A percentile compares a stretch with the other conserved stretches of the same genome.
Evolutionary conservation across 2,113 vertebrate genomes (phyloP).

Genomic region (Corvus cornix): DNA sequence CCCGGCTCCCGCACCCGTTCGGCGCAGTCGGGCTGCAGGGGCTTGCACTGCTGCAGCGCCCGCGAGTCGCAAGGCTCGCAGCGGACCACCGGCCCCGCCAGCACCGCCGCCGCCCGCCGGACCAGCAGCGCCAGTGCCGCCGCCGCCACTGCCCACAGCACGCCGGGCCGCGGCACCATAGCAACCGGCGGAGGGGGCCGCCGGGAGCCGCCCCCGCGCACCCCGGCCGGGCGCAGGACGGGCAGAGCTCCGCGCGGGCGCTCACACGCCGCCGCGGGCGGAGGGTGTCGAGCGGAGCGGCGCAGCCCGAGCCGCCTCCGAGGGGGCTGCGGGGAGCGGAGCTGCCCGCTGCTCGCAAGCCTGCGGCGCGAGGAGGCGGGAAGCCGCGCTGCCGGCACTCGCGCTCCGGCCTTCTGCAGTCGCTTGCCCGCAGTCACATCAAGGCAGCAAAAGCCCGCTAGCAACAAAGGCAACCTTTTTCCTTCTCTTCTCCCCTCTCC

Average conservation of each 20-base stretch:
- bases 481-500: not conserved
- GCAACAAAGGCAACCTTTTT: conserved; percentile 9
- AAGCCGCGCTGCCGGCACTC: not conserved
- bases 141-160: conserved; percentile 76
- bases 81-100: conserved; percentile 82
- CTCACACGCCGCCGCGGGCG: not conserved
- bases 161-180: conserved; percentile 77
- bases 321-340: not conserved
- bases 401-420: not conserved
- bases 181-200: conserved; percentile 42
- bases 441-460: not conserved
- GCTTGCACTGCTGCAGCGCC: conserved; percentile 83
- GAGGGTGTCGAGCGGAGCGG: not conserved
- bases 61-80: conserved; percentile 87
- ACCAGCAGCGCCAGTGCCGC: conserved; percentile 80
- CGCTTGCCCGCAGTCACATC: not conserved
- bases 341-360: not conserved
- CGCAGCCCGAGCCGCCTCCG: not conserved
- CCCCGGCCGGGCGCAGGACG: not conserved
- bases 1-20: conserved; percentile 88
- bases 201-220: not conserved
- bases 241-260: not conserved
- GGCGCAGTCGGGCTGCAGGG: conserved; percentile 78
- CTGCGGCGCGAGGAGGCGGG: not conserved
- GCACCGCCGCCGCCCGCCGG: conserved; percentile 74